phyloP scores from a whole-genome alignment of 2,797 vertebrate genomes.

The Aratinga solstitialis region DNA sequence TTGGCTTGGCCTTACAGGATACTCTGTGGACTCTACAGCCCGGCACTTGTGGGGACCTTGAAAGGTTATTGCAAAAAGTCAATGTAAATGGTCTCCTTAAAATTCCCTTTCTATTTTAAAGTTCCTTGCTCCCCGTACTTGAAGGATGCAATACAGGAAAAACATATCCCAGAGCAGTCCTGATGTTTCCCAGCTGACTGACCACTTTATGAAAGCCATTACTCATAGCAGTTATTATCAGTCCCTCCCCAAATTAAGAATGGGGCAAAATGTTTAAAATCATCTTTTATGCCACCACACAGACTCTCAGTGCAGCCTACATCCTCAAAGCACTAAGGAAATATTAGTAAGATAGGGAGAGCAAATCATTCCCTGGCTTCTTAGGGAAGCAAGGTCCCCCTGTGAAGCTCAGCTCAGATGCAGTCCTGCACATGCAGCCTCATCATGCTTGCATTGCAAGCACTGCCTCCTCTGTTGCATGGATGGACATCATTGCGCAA shows the following conservation, averaged over 20 bases:
- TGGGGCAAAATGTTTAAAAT: neutral
- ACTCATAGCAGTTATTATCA: neutral
- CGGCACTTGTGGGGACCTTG: neutral
- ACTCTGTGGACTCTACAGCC: neutral
- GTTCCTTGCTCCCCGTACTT: neutral
- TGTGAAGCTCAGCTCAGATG: neutral
- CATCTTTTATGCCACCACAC: neutral
- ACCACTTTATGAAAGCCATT: neutral
- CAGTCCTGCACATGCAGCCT: neutral
- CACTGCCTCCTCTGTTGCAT: neutral
- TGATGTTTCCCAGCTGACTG: neutral
- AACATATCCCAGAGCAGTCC: neutral
- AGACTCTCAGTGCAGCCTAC: neutral
- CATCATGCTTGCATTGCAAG: neutral
- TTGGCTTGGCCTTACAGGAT: neutral
- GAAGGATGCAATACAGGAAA: neutral
- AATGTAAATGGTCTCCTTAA: neutral
- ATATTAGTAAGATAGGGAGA: neutral
- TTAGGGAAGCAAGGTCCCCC: neutral
- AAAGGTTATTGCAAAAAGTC: neutral
- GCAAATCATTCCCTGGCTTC: neutral
- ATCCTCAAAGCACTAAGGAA: neutral
- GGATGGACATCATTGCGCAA: neutral
- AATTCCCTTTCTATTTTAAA: neutral
- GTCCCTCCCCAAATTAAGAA: neutral